Evolutionary conservation across 2,113 vertebrate species (phyloP), one percentile per base, ranked within the genome.

Genomic region (Pitta sordida): DNA sequence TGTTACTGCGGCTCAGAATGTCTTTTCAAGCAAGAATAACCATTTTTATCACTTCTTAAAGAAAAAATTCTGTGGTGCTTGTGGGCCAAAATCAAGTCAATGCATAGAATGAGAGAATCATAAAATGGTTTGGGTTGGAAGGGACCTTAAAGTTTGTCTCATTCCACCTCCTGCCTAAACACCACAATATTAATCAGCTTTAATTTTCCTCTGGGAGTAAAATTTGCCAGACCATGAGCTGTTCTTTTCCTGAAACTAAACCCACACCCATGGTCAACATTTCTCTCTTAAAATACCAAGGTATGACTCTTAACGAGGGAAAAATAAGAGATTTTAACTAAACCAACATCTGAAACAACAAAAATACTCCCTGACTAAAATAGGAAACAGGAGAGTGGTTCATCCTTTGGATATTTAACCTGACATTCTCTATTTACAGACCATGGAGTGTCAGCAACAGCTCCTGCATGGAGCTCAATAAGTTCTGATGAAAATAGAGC

Each of bases 11-110:
- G 26, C 43, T 77, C 53, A 49, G 39, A 34, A 26, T 67, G 11
- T 13, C 22, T 86, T 64, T 94, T 43, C 58, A 90, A 58, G 27
- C 23, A 53, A 32, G 10, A 17, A 7, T 11, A 75, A 15, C 3
- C 0, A 0, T 36, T 62, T 74, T 13, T 24, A 1, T 8, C 20
- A 2, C 2, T 1, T 69, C n/a, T n/a, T n/a, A n/a, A n/a, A n/a
- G n/a, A n/a, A n/a, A n/a, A n/a, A n/a, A n/a, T n/a, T 48, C 15
- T 16, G 10, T 36, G 11, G 13, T 20, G 10, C 2, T 69, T 30
- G 11, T 15, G 53, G 13, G 27, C 9, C 32, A 9, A 15, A 30
- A 52, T 13, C 21, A 21, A 48, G 11, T 36, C 49, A 26, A 58
- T 30, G 8, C 26, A 6, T 21, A 14, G 32, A 34, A 67, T 44